Evolutionary conservation across 2,797 vertebrate species (phyloP).

Genomic region (Microctenopoma stevenorrisi): DNA sequence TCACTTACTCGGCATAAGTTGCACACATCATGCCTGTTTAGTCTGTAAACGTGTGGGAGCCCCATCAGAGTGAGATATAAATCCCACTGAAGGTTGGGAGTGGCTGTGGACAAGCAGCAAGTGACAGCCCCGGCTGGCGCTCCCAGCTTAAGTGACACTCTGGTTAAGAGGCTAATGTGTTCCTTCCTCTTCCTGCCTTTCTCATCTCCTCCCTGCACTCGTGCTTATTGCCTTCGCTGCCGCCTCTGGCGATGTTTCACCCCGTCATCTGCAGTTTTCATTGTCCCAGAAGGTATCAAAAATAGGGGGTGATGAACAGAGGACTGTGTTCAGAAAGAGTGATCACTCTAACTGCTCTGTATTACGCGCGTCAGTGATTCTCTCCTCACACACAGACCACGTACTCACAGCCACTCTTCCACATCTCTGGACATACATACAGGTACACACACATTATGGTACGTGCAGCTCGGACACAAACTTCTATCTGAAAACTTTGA

Average conservation of each 20-base stretch:
- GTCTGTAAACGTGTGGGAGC: conserved; percentile 34
- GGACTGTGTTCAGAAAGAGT: conserved; percentile 36
- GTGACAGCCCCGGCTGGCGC: conserved; percentile 32
- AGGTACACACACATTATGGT: conserved; percentile 25
- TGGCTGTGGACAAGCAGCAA: conserved; percentile 47
- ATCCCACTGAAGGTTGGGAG: conserved; percentile 52
- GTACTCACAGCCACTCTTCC: conserved; percentile 49
- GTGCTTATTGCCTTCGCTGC: conserved; percentile 32
- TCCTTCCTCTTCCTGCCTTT: conserved; percentile 53
- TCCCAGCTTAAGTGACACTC: conserved; percentile 60
- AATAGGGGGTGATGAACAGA: conserved; percentile 30
- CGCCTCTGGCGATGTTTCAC: conserved; percentile 38
- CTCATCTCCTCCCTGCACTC: conserved; percentile 38
- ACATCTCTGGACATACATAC: conserved; percentile 51
- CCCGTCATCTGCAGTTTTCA: conserved; percentile 26
- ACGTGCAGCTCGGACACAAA: conserved; percentile 13
- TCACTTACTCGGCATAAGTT: conserved; percentile 9
- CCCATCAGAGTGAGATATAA: conserved; percentile 50
- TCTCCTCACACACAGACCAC: conserved; percentile 33
- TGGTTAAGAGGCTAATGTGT: conserved; percentile 66
- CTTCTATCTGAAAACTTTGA: conserved; percentile 53
- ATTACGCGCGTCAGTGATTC: conserved; percentile 70
- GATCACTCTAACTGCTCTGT: conserved; percentile 68
- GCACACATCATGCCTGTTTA: conserved; percentile 16
- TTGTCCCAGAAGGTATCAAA: conserved; percentile 33